These are phyloP conservation scores for Pelecanoides urinatrix DNA, from an alignment of 2,113 vertebrate species.

Conservation along the genomic window DNA sequence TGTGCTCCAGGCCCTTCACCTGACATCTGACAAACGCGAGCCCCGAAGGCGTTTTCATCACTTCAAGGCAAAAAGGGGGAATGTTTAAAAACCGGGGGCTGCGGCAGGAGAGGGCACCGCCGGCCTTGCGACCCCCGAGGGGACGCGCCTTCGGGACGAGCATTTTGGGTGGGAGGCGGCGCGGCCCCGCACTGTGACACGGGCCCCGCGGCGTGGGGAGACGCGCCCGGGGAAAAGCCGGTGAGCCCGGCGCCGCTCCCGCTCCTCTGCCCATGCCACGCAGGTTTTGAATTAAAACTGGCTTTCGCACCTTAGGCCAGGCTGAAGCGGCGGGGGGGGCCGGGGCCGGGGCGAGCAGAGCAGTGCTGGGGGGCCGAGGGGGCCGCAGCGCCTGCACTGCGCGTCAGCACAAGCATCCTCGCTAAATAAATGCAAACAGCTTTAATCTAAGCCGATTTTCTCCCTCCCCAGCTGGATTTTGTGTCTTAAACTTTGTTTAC, in stretches of 20 bases:
- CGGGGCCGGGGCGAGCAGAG: neutral
- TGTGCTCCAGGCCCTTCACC: no score
- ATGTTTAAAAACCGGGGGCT: neutral
- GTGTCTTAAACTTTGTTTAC: neutral
- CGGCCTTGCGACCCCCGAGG: neutral
- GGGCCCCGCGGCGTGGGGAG: rapidly evolving
- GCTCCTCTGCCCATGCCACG: rapidly evolving
- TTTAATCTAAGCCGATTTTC: neutral
- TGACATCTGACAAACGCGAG: neutral
- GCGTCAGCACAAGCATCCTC: neutral
- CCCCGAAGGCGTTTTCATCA: neutral
- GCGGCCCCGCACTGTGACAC: rapidly evolving
- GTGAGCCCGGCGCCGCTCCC: neutral
- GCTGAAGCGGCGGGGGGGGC: neutral
- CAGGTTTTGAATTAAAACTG: neutral
- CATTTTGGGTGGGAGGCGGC: no score
- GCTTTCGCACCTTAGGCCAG: rapidly evolving
- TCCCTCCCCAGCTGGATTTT: neutral
- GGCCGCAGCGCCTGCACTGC: rapidly evolving
- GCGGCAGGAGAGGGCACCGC: constrained; percentile 31
- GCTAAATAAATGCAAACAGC: neutral
- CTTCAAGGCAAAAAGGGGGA: neutral
- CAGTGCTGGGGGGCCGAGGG: neutral
- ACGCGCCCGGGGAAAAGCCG: neutral
- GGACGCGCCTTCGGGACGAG: rapidly evolving